phyloP scores from a whole-genome alignment of 2,888 invertebrate genomes.

The Heteromurus nitidus region DNA sequence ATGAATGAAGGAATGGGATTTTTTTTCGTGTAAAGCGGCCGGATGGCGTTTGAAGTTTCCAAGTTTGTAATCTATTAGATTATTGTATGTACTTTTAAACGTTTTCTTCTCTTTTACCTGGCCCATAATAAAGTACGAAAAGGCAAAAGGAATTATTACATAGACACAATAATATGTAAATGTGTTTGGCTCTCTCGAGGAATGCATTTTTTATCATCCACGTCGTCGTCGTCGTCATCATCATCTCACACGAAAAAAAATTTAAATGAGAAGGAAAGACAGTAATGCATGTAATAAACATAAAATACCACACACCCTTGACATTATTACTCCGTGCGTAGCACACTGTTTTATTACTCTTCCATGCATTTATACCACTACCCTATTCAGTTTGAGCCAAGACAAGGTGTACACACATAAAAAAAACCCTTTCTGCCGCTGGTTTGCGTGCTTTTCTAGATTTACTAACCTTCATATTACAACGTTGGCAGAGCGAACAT shows the following conservation, averaged over 20 bases:
- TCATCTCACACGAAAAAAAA: conserved; percentile 22
- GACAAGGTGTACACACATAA: background rate
- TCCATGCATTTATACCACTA: conserved; percentile 34
- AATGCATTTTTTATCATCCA: background rate
- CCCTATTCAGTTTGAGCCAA: conserved; percentile 19
- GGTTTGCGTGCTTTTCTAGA: background rate
- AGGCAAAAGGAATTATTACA: background rate
- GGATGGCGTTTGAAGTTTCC: no score
- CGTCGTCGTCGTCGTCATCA: background rate
- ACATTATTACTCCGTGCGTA: conserved; percentile 47
- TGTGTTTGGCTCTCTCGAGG: background rate
- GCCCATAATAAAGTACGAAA: background rate
- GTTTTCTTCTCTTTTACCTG: background rate
- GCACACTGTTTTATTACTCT: conserved; percentile 36
- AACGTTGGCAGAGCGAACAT: no score
- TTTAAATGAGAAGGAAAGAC: conserved; percentile 36
- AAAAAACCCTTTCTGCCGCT: background rate
- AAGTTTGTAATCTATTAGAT: no score
- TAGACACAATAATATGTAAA: background rate
- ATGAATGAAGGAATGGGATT: background rate
- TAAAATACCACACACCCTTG: conserved; percentile 57
- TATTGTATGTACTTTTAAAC: background rate
- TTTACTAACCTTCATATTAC: background rate
- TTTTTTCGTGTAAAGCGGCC: no score
- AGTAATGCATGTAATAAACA: conserved; percentile 52